Base-by-base conservation (phyloP, 2,888 invertebrate genomes). In the Drosophila setosimentum region DNA sequence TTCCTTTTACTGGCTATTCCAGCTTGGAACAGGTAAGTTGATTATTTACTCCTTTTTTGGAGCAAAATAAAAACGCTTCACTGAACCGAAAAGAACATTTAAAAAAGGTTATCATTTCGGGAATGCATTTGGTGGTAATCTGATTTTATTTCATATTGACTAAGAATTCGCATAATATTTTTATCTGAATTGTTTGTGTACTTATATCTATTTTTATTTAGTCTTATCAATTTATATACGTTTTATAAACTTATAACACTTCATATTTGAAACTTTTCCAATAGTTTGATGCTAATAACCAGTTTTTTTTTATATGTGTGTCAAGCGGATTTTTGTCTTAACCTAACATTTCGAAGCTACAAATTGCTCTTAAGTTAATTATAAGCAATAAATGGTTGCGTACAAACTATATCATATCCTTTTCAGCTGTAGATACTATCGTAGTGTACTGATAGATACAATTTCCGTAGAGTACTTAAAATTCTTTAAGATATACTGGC, bases 361-460 rank as follows among this genome's bases (percentile, higher is more conserved):
- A 68, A 33, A 29, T n/a, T 54, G 42, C 70, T 69, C 70, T 59
- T 37, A 49, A n/a, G 2, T 2, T 61, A 58, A 76, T 76, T 76
- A 32, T 0, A 51, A 0, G 24, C 24, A 32, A 40, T 5, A 27
- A 30, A 21, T 42, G 29, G 10, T 21, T 76, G 45, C 54, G 61
- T 27, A 4, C 13, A 6, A 10, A 18, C 2, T 10, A 11, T 4
- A 32, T 40, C n/a, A 35, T 45, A 37, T 45, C 30, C 18, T 11
- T 37, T 4, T 11, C 1, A 53, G 30, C 11, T 59, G 16, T 7
- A 32, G 49, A 65, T 42, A 48, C 32, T 30, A 33, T 40, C n/a
- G 1, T 1, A n/a, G 21, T 8, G 18, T 6, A 3, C 27, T 48
- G 42, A 45, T 24, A 51, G 32, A 40, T 21, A 21, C 13, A 32